Evolutionary conservation across 2,797 vertebrate genomes (phyloP).

Genomic region (Chanos chanos): DNA sequence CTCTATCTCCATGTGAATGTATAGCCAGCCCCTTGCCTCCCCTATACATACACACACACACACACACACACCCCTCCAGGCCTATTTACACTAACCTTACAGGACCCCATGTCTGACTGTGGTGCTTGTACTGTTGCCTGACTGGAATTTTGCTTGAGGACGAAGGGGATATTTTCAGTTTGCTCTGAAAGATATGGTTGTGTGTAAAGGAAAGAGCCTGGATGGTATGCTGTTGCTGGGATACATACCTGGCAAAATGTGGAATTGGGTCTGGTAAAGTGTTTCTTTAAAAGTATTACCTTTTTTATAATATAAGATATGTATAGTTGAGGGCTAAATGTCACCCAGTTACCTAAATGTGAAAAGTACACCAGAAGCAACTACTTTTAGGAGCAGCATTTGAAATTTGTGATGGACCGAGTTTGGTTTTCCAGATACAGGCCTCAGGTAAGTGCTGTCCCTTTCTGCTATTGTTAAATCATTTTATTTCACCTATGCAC

Average conservation of each 20-base stretch:
- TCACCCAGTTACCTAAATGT: no score
- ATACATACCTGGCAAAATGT: not conserved
- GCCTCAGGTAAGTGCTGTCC: no score
- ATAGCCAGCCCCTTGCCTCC: not conserved
- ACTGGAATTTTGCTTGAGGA: slow-evolving; percentile 8
- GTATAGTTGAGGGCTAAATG: no score
- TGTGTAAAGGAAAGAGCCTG: not conserved
- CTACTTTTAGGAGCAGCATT: no score
- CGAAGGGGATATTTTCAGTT: slow-evolving; percentile 22
- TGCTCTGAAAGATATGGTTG: not conserved
- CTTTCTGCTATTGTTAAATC: no score
- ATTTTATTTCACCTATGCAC: no score
- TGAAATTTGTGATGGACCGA: no score
- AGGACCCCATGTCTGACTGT: not conserved
- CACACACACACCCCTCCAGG: not conserved
- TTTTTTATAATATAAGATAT: no score
- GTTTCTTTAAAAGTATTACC: no score
- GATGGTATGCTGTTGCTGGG: not conserved
- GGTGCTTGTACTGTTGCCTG: slow-evolving; percentile 13
- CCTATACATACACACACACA: not conserved
- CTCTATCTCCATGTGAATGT: not conserved
- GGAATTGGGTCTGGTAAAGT: no score
- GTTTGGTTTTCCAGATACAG: no score
- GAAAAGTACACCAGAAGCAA: no score
- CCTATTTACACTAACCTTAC: not conserved